Base-by-base conservation (phyloP, 2,113 vertebrate species). In the Todiramphus saurophagus region DNA sequence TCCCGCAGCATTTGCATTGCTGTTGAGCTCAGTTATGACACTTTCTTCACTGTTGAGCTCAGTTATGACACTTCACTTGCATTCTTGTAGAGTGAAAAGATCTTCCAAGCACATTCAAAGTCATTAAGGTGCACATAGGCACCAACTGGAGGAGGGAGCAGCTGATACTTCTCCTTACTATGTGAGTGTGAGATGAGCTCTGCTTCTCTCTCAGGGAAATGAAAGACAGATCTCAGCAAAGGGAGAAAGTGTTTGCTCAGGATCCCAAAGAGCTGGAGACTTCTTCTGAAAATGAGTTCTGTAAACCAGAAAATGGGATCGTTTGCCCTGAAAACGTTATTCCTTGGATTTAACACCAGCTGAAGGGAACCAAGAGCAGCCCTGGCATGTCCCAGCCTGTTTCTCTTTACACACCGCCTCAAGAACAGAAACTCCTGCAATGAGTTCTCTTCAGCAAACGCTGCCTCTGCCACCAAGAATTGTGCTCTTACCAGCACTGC, bases 371-470 rank as follows among this genome's bases (percentile, higher is more conserved):
- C 1, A 3, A 27, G 48, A 90, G 39, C 50, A 77, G 68, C 35
- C 60, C 70, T 13, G 4, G 35, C 33, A 13, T 16, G 15, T 46
- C 58, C 67, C 76, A 69, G 67, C 7, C 30, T 83, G 41, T 68
- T 90, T 77, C 63, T 84, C 43, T 80, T 82, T 15, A 24, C 20
- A 12, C 0, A 0, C 35, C 81, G n/a, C 48, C 58, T 68, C 11
- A 41, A 76, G 76, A 90, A 10, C 28, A 73, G 35, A 56, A 85
- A 30, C 35, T n/a, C 39, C 62, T 68, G 58, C 62, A 43, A 51
- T 23, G 33, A 30, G 10, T 39, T 25, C 41, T 53, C 51, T 28
- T 44, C 59, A 46, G 48, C 0, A 0, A 63, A 39, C 9, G 1
- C 17, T 53, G 37, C 4, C 58, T 87, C 31, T 19, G 20, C 10